Conservation (phyloP, 2,888 invertebrate genomes). For the Podabrus alpinus region DNA sequence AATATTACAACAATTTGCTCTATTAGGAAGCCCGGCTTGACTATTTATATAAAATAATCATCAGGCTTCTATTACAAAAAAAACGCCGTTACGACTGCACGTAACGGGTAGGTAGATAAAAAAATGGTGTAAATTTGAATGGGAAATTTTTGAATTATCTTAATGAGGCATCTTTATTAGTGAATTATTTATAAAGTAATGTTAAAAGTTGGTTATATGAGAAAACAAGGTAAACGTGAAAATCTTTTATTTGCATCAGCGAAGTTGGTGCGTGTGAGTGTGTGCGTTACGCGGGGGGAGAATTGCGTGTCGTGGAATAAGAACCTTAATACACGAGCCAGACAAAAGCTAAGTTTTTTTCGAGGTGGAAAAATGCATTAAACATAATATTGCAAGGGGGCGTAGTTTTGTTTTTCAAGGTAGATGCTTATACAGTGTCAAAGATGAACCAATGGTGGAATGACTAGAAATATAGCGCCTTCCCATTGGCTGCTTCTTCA, state of each 20-base stretch:
- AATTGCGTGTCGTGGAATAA: neutral
- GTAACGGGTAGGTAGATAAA: no score
- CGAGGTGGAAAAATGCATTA: slow-evolving; percentile 50
- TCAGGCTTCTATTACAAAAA: no score
- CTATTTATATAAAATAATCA: no score
- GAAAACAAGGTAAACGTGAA: neutral
- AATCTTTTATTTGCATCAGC: slow-evolving; percentile 12
- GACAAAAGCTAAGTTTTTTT: slow-evolving; percentile 51
- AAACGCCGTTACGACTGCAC: neutral
- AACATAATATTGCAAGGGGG: slow-evolving; percentile 50
- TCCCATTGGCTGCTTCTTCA: slow-evolving; percentile 23
- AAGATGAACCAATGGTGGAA: slow-evolving; percentile 31
- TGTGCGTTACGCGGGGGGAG: slow-evolving; percentile 5
- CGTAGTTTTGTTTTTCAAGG: slow-evolving; percentile 46
- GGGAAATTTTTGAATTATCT: neutral
- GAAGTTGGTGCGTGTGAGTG: slow-evolving; percentile 3
- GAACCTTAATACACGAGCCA: slow-evolving; percentile 35
- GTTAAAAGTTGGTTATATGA: neutral
- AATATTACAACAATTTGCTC: no score
- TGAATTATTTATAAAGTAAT: neutral
- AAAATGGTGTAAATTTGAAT: neutral
- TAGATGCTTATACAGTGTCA: slow-evolving; percentile 42
- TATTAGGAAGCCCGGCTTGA: no score
- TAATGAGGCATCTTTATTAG: neutral
- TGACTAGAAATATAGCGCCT: slow-evolving; percentile 8